Percentiles rank a stretch among this genome's conserved stretches.
phyloP scores from a whole-genome alignment of 2,888 invertebrate genomes.

The Meandrusa payeni region DNA sequence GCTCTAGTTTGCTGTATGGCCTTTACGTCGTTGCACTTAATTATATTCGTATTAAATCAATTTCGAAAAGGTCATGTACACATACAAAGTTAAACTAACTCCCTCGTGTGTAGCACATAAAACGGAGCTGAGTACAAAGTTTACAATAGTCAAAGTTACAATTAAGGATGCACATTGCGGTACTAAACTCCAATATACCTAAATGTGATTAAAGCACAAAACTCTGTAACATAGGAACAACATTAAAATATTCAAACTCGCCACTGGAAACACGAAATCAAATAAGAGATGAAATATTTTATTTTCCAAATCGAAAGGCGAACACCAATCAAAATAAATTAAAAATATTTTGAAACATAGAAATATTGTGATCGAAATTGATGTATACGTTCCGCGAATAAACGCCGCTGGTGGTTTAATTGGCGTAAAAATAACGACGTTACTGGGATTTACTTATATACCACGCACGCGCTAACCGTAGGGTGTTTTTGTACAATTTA shows the following conservation, averaged over 20 bases:
- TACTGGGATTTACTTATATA: slow-evolving; percentile 51
- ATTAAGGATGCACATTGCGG: slow-evolving; percentile 60
- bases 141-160: slow-evolving; percentile 60
- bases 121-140: slow-evolving; percentile 55
- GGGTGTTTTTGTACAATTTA: too few species aligned
- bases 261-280: too few species aligned
- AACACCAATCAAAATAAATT: not conserved
- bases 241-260: too few species aligned
- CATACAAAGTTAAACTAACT: too few species aligned
- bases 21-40: too few species aligned
- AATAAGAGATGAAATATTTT: too few species aligned
- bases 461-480: slow-evolving; percentile 6
- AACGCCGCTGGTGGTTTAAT: slow-evolving; percentile 56
- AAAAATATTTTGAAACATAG: not conserved
- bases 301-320: not conserved
- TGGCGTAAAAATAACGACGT: slow-evolving; percentile 76
- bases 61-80: too few species aligned
- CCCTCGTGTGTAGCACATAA: too few species aligned
- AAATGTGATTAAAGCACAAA: slow-evolving; percentile 58
- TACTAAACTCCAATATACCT: slow-evolving; percentile 56
- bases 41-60: too few species aligned
- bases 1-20: too few species aligned
- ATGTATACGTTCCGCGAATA: slow-evolving; percentile 41
- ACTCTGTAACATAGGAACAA: slow-evolving; percentile 39
- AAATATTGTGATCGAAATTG: slow-evolving; percentile 39